A percentile compares a stretch with the other conserved stretches of the same genome.
phyloP scores from a whole-genome alignment of 2,797 vertebrate species.

The Myiothlypis coronata region DNA sequence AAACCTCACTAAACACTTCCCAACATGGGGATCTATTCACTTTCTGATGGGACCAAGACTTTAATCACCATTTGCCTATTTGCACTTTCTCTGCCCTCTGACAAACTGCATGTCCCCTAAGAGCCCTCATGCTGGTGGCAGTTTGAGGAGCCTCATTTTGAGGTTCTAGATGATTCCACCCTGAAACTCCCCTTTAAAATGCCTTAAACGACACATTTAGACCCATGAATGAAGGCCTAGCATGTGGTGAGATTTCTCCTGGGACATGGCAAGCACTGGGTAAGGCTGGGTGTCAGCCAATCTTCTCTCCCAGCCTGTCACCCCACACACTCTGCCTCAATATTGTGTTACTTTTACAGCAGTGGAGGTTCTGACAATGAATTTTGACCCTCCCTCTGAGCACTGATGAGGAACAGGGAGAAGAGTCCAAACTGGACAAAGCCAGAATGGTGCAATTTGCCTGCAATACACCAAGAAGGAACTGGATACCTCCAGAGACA shows the following conservation, averaged over 20 bases:
- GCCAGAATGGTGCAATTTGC: background rate
- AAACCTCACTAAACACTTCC: background rate
- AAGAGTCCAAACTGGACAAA: background rate
- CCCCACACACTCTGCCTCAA: background rate
- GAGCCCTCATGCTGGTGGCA: background rate
- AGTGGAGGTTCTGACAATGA: constrained; percentile 9
- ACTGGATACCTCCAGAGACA: background rate
- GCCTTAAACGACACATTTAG: background rate
- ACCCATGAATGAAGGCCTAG: background rate
- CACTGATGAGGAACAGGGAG: background rate
- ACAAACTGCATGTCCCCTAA: background rate
- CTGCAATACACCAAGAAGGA: background rate
- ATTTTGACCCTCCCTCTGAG: constrained; percentile 50
- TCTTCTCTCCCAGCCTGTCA: background rate
- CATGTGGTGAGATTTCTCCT: background rate
- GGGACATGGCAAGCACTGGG: background rate
- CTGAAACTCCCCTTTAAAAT: background rate
- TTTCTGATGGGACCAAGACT: background rate
- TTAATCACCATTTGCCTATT: background rate
- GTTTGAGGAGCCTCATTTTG: background rate
- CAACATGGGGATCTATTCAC: background rate
- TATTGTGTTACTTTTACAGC: constrained; percentile 30
- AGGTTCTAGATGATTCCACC: background rate
- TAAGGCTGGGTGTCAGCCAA: constrained; percentile 6
- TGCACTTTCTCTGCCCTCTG: background rate